A percentile compares a stretch with the other conserved stretches of the same genome.
Evolutionary conservation across 2,797 vertebrate genomes (phyloP).

Genomic region (Sebastes alutus): DNA sequence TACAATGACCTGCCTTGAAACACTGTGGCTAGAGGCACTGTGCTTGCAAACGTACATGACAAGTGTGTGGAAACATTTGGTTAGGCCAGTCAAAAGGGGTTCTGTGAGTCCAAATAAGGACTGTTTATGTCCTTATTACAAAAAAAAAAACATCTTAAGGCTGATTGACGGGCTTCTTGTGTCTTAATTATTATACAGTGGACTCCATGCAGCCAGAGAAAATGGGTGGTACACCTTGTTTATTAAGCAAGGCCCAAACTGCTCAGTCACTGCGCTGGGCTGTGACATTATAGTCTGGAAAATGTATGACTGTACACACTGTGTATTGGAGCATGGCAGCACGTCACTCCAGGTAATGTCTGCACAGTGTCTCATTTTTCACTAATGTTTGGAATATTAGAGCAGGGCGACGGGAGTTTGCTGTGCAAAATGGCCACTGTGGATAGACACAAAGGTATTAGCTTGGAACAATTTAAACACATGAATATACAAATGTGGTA

Average conservation of each 20-base stretch:
- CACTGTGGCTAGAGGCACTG: constrained; percentile 30
- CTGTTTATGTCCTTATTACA: constrained; percentile 56
- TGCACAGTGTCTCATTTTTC: constrained; percentile 26
- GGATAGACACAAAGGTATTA: background rate
- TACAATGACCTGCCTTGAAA: constrained; percentile 57
- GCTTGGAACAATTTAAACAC: background rate
- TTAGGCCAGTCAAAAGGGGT: constrained; percentile 64
- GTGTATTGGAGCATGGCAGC: constrained; percentile 23
- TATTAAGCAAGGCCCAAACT: constrained; percentile 37
- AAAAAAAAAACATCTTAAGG: constrained; percentile 48
- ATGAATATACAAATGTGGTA: background rate
- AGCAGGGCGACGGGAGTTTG: background rate
- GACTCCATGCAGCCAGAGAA: constrained; percentile 37
- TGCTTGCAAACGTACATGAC: constrained; percentile 38
- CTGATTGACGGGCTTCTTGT: constrained; percentile 55
- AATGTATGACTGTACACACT: constrained; percentile 30
- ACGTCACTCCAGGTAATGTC: constrained; percentile 56
- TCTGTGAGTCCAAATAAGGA: constrained; percentile 72
- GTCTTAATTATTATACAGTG: constrained; percentile 48
- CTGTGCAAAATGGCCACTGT: background rate
- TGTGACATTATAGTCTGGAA: constrained; percentile 58
- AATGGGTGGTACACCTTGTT: constrained; percentile 37
- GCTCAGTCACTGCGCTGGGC: constrained; percentile 30
- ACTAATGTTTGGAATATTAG: constrained; percentile 18
- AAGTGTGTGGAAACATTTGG: constrained; percentile 70